These are phyloP conservation scores for Trichogramma dendrolimi DNA, from an alignment of 2,888 invertebrate genomes.

Conservation along the genomic window DNA sequence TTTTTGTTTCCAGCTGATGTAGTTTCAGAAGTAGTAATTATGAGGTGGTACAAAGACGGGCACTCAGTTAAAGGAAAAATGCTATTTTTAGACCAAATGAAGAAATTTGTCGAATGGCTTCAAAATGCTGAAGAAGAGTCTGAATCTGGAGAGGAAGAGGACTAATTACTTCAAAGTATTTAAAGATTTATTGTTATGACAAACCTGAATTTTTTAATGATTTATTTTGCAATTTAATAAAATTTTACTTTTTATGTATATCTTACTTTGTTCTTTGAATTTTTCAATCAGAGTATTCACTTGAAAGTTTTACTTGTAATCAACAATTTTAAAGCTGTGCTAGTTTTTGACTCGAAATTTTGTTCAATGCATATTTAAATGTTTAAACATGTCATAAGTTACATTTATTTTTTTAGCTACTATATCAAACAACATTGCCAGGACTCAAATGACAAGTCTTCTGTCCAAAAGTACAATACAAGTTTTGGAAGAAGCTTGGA, in stretches of 20 bases:
- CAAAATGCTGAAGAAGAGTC: constrained; percentile 91
- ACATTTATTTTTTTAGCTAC: not conserved
- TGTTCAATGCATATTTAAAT: not conserved
- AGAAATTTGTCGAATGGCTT: constrained; percentile 95
- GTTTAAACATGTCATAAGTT: constrained; percentile 1
- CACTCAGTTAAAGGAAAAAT: constrained; percentile 93
- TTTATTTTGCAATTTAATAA: constrained; percentile 4
- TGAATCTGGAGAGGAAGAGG: constrained; percentile 59
- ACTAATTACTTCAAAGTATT: constrained; percentile 41
- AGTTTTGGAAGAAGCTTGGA: constrained; percentile 22
- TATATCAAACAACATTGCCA: constrained; percentile 42
- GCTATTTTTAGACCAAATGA: constrained; percentile 97
- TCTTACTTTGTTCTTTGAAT: constrained; percentile 6
- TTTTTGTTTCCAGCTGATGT: constrained; percentile 68
- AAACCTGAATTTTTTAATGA: constrained; percentile 10
- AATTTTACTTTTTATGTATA: constrained; percentile 2
- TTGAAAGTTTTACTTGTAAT: too few relatives aligned
- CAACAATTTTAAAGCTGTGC: too few relatives aligned
- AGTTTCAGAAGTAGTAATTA: constrained; percentile 88
- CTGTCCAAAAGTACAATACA: constrained; percentile 33
- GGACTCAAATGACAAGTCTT: constrained; percentile 41
- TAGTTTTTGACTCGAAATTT: too few relatives aligned
- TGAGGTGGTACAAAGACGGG: constrained; percentile 94
- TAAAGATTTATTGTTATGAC: constrained; percentile 10
- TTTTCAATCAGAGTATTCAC: not conserved